Conservation (phyloP, 23 tunicate genomes). For the Trididemnum miniatum region DNA sequence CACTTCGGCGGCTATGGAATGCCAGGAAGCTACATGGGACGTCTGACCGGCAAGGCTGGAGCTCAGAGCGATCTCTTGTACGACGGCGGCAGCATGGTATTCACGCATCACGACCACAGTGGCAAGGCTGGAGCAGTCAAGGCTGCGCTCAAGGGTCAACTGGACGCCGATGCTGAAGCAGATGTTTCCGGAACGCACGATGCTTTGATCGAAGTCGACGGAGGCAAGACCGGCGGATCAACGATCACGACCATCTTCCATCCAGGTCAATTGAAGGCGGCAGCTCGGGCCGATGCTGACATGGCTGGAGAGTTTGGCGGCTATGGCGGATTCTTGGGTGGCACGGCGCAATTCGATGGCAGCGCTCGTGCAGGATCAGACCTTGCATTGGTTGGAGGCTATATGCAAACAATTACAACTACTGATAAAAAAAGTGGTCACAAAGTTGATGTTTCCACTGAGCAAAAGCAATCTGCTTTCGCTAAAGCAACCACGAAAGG, state of each 20-base stretch:
- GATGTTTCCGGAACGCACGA: slow-evolving; percentile 25
- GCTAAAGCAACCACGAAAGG: slow-evolving; percentile 30
- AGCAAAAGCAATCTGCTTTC: neutral
- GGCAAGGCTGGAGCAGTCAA: neutral
- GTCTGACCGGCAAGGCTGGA: neutral
- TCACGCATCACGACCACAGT: slow-evolving; percentile 5
- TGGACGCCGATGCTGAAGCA: neutral
- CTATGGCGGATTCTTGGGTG: neutral
- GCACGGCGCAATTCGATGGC: neutral
- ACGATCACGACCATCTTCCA: slow-evolving; percentile 1
- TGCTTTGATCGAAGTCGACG: slow-evolving; percentile 32
- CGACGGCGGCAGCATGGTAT: slow-evolving; percentile 20
- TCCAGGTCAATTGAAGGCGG: neutral
- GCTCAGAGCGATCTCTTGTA: neutral
- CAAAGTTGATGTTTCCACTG: neutral
- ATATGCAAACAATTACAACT: neutral
- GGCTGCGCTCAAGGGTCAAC: slow-evolving; percentile 1
- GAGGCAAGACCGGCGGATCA: slow-evolving; percentile 33
- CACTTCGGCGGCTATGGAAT: neutral
- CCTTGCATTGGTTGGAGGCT: slow-evolving; percentile 9
- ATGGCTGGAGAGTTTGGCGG: neutral
- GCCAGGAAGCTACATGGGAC: slow-evolving; percentile 1
- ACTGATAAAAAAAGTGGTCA: neutral
- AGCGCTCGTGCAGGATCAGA: slow-evolving; percentile 5
- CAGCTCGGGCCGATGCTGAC: slow-evolving; percentile 1